phyloP scores from a whole-genome alignment of 2,113 vertebrate genomes.

The Rhabdomys dilectus region DNA sequence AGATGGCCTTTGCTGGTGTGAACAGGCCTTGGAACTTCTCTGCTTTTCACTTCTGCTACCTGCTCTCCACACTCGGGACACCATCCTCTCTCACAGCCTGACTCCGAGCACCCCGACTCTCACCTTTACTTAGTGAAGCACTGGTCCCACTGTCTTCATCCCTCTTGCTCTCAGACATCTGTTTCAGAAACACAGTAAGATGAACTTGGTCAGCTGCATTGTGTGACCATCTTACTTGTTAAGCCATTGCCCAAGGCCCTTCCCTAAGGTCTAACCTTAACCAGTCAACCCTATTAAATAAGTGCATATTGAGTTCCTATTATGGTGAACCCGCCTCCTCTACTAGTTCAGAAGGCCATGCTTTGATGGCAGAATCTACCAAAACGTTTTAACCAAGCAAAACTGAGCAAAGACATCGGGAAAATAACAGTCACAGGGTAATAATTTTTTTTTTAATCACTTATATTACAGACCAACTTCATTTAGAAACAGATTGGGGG shows the following conservation, averaged over 20 bases:
- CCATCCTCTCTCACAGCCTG: not conserved
- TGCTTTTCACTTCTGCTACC: not conserved
- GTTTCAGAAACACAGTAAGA: conserved; percentile 40
- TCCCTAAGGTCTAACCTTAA: conserved; percentile 29
- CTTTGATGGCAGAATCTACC: conserved; percentile 1
- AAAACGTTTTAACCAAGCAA: conserved; percentile 41
- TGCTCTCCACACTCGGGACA: not conserved
- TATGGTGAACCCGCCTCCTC: not conserved
- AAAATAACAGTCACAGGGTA: conserved; percentile 24
- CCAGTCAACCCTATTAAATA: not conserved
- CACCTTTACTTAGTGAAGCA: conserved; percentile 60
- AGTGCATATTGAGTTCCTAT: not conserved
- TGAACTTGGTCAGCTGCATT: not conserved
- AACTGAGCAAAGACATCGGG: not conserved
- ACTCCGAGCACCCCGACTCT: not conserved
- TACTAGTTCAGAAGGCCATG: not conserved
- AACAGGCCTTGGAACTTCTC: not conserved
- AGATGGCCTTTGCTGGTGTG: not conserved
- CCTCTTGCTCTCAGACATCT: conserved; percentile 68
- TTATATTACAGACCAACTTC: not conserved
- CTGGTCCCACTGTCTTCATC: conserved; percentile 14
- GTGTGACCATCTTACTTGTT: not conserved
- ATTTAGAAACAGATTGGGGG: conserved; percentile 11
- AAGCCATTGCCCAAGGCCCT: not conserved
- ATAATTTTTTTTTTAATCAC: conserved; percentile 25